Evolutionary conservation across 2,797 vertebrate genomes (phyloP).

Genomic region (Pseudopleuronectes americanus): DNA sequence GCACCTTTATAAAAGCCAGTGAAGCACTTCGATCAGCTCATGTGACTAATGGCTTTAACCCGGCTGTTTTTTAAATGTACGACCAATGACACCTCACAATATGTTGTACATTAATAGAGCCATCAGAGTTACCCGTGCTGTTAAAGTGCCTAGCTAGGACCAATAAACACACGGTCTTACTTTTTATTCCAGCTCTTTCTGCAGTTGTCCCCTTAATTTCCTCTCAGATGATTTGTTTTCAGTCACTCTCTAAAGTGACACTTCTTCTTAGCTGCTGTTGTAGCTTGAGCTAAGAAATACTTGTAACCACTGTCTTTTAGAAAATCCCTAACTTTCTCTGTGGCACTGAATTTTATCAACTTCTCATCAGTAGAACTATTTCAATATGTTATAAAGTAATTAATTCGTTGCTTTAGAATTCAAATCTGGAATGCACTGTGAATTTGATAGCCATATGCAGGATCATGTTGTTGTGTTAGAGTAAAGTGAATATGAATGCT

Average conservation of each 20-base stretch:
- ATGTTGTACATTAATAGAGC: too few species aligned
- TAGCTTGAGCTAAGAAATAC: too few species aligned
- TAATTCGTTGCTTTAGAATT: neutral
- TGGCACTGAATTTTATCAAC: too few species aligned
- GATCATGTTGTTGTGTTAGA: neutral
- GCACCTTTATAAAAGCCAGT: neutral
- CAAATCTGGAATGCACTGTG: constrained; percentile 27
- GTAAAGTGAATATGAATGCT: constrained; percentile 7
- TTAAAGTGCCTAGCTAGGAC: constrained; percentile 43
- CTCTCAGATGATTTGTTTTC: constrained; percentile 1
- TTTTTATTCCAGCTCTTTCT: constrained; percentile 1
- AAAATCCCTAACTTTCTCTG: too few species aligned
- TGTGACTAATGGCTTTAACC: too few species aligned
- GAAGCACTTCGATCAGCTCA: neutral
- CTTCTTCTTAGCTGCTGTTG: too few species aligned
- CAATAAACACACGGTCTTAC: constrained; percentile 9
- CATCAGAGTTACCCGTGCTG: neutral
- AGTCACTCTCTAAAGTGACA: neutral
- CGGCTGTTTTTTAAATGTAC: too few species aligned
- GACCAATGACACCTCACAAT: too few species aligned
- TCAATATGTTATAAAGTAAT: too few species aligned
- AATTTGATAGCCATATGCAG: constrained; percentile 18
- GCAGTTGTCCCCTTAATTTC: neutral
- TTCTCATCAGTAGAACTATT: too few species aligned
- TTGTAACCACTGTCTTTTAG: too few species aligned